These are phyloP conservation scores for Lacerta agilis DNA, from an alignment of 2,797 vertebrate species.

Conservation along the genomic window DNA sequence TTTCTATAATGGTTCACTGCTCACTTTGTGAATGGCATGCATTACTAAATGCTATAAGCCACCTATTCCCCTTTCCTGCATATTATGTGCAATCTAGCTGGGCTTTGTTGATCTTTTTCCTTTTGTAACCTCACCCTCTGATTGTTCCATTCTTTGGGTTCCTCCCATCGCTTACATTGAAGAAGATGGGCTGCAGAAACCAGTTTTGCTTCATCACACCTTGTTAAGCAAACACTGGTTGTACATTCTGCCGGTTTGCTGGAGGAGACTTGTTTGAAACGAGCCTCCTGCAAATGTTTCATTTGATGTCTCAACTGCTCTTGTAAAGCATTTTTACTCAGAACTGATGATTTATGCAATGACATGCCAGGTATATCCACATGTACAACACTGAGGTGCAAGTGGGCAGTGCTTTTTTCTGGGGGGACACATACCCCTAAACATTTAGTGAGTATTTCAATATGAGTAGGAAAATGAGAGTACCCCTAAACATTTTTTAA, in stretches of 20 bases:
- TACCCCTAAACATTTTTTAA: no score
- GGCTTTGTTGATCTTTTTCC: not conserved
- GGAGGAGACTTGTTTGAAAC: conserved; percentile 54
- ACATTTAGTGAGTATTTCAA: no score
- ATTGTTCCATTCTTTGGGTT: not conserved
- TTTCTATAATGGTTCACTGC: not conserved
- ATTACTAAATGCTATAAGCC: not conserved
- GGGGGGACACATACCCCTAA: no score
- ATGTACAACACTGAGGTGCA: not conserved
- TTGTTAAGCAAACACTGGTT: not conserved
- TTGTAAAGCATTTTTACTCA: not conserved
- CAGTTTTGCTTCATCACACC: not conserved
- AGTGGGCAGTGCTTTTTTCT: no score
- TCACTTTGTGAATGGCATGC: not conserved
- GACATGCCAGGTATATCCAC: not conserved
- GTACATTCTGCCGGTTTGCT: not conserved
- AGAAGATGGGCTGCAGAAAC: not conserved
- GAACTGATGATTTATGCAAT: not conserved
- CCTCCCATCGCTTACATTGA: not conserved
- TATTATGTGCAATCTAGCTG: not conserved
- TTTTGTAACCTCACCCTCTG: not conserved
- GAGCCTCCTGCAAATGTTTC: not conserved
- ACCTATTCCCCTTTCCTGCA: not conserved
- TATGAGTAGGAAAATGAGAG: no score
- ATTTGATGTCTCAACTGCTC: not conserved